phyloP scores from a whole-genome alignment of 2,888 invertebrate genomes.

The Neoitamus cyanurus region DNA sequence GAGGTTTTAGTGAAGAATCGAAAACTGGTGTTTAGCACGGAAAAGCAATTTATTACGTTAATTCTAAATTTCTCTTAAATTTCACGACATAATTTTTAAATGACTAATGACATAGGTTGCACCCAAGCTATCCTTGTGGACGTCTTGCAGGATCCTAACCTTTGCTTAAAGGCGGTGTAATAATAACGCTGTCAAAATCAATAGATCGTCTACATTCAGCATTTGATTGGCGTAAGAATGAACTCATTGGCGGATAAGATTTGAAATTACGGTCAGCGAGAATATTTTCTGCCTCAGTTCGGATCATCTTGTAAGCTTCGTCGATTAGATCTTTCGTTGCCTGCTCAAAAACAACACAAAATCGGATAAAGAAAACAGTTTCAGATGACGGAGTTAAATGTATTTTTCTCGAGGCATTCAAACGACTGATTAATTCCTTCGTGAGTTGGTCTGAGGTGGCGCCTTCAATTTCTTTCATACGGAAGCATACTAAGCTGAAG shows the following conservation, averaged over 20 bases:
- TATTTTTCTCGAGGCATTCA: slow-evolving; percentile 5
- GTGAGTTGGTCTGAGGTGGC: background rate
- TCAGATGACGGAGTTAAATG: background rate
- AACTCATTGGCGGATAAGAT: background rate
- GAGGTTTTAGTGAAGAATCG: too few species aligned
- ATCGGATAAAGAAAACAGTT: background rate
- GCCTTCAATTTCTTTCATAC: slow-evolving; percentile 71
- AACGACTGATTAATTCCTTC: background rate
- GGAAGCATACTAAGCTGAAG: slow-evolving; percentile 86
- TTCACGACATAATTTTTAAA: too few species aligned
- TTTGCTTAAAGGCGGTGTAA: background rate
- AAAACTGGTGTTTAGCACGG: too few species aligned
- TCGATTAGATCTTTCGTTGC: background rate
- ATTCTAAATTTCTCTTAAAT: too few species aligned
- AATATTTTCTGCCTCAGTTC: background rate
- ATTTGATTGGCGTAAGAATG: background rate
- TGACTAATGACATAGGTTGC: too few species aligned
- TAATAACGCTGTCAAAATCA: background rate
- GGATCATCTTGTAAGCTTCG: background rate
- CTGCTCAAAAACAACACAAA: background rate
- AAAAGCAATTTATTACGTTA: too few species aligned
- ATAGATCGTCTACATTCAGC: background rate
- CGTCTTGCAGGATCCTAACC: too few species aligned
- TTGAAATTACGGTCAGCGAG: background rate
- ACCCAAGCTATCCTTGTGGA: too few species aligned